These are phyloP conservation scores for Nemopilema nomurai DNA, from an alignment of 30 jellyfish, hydroid and myxozoan species.

Conservation along the genomic window DNA sequence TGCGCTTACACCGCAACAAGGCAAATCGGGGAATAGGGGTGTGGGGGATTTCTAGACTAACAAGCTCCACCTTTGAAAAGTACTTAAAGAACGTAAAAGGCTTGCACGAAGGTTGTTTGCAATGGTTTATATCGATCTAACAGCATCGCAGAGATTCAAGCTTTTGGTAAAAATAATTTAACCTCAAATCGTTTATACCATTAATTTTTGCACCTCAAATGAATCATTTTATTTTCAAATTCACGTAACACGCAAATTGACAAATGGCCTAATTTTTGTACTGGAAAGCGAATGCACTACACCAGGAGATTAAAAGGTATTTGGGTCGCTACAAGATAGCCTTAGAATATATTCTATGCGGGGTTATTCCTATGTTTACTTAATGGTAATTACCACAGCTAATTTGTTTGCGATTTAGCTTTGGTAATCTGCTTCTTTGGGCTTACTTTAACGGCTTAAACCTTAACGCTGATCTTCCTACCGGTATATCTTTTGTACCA, in stretches of 20 bases:
- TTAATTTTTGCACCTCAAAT: neutral
- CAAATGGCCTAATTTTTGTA: neutral
- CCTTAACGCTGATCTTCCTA: constrained; percentile 13
- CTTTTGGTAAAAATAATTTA: no score
- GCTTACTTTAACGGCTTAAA: constrained; percentile 41
- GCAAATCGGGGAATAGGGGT: no score
- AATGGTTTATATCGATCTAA: no score
- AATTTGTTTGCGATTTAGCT: constrained; percentile 27
- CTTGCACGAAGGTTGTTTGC: no score
- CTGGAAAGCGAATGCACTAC: neutral
- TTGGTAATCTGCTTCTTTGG: constrained; percentile 41
- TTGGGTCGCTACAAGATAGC: neutral
- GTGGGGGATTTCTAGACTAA: no score
- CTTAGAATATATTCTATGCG: neutral
- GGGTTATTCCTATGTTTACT: constrained; percentile 17
- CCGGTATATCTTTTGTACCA: constrained; percentile 24
- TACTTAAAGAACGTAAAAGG: no score
- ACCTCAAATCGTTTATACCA: no score
- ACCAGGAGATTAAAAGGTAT: neutral
- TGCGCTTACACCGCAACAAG: no score
- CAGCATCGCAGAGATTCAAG: no score
- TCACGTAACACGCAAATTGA: neutral
- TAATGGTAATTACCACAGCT: constrained; percentile 3
- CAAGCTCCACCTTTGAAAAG: no score
- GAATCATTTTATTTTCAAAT: no score